Evolutionary conservation across 1,140 invertebrate genomes (phyloP).

Genomic region (Sinella curviseta): DNA sequence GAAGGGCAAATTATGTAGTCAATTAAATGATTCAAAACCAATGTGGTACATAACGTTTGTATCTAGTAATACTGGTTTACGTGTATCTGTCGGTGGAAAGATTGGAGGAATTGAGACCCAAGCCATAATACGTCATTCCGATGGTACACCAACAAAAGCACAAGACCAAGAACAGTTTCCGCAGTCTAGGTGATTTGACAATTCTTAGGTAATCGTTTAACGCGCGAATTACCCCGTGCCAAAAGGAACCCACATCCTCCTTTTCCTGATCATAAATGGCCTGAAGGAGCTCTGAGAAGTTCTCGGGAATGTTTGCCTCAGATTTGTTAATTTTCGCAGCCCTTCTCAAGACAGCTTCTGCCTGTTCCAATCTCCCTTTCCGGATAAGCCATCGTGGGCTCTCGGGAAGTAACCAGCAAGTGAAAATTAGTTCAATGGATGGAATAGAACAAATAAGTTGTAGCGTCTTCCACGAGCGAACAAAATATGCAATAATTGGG

Average conservation of each 20-base stretch:
- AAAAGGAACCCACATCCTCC: not conserved
- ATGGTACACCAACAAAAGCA: constrained; percentile 3
- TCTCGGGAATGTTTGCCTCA: not conserved
- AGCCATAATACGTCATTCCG: constrained; percentile 2
- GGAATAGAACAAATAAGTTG: constrained; percentile 52
- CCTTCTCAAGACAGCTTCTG: not conserved
- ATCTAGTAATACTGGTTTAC: not conserved
- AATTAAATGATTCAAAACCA: constrained; percentile 7
- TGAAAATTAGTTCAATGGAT: constrained; percentile 30
- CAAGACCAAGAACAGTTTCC: not conserved
- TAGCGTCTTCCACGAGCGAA: constrained; percentile 55
- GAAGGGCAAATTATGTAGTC: no score
- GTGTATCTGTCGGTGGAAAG: not conserved
- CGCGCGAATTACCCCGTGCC: not conserved
- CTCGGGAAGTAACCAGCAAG: constrained; percentile 36
- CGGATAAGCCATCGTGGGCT: not conserved
- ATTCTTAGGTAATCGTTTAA: not conserved
- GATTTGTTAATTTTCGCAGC: not conserved
- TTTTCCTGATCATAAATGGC: not conserved
- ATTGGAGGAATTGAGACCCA: not conserved
- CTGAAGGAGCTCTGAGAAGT: not conserved
- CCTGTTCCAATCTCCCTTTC: not conserved
- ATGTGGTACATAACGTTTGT: not conserved
- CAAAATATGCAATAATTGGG: constrained; percentile 54
- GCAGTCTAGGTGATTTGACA: not conserved